A percentile compares a stretch with the other conserved stretches of the same genome.
phyloP scores from a whole-genome alignment of 2,888 invertebrate species.

The Cataglyphis cursor region DNA sequence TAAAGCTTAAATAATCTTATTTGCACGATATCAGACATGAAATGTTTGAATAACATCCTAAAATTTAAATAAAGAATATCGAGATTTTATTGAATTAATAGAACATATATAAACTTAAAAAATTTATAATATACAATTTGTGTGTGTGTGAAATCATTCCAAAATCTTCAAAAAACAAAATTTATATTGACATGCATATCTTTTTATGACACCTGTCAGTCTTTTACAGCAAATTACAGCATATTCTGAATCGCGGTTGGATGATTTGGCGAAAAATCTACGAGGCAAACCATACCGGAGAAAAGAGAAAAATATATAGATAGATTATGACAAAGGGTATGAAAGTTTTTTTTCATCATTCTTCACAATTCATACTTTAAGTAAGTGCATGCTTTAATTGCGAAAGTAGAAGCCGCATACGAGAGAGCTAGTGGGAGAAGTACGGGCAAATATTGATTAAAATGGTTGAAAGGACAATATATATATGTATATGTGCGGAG shows the following conservation, averaged over 20 bases:
- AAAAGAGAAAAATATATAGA: background rate
- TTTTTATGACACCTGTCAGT: background rate
- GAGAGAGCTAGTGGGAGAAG: background rate
- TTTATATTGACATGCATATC: background rate
- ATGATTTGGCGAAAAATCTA: background rate
- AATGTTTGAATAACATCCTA: background rate
- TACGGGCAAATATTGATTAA: constrained; percentile 40
- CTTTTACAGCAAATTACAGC: background rate
- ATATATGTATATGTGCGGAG: background rate
- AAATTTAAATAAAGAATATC: constrained; percentile 1
- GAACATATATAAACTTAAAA: background rate
- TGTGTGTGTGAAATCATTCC: background rate
- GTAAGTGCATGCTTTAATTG: constrained; percentile 27
- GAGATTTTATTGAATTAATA: background rate
- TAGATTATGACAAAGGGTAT: background rate
- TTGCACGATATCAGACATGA: background rate
- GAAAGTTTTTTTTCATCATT: constrained; percentile 31
- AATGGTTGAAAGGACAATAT: constrained; percentile 41
- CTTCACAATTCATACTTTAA: constrained; percentile 22
- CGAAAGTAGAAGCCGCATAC: constrained; percentile 11
- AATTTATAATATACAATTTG: background rate
- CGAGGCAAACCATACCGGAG: background rate
- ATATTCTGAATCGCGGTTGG: background rate
- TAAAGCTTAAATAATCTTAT: background rate
- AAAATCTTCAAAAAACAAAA: background rate